These are phyloP conservation scores for Muscina levida DNA, from an alignment of 2,888 invertebrate species.

Conservation along the genomic window DNA sequence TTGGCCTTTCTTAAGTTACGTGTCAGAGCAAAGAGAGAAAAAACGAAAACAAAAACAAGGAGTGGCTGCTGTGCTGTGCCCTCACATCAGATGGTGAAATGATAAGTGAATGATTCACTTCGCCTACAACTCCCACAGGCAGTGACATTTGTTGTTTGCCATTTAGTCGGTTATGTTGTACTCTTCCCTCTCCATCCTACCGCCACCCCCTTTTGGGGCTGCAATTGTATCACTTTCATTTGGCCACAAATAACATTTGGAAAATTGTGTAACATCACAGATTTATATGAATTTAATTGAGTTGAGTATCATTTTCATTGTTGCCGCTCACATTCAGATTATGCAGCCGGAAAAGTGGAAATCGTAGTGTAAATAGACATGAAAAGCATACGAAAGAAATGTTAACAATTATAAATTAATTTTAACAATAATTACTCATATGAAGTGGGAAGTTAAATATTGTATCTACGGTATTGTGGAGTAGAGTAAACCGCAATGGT, in stretches of 20 bases:
- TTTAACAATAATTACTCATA: neutral
- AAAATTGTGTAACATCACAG: neutral
- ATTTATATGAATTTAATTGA: conserved; percentile 20
- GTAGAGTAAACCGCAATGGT: no score
- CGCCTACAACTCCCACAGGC: conserved; percentile 52
- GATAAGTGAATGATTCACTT: neutral
- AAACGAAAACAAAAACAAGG: conserved; percentile 40
- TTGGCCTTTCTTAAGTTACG: conserved; percentile 17
- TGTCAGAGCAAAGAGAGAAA: no score
- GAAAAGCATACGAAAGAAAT: neutral
- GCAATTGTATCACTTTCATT: conserved; percentile 14
- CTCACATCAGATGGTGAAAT: conserved; percentile 38
- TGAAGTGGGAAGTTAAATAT: neutral
- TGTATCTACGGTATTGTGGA: no score
- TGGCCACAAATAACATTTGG: neutral
- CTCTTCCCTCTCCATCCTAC: no score
- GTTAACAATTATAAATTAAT: neutral
- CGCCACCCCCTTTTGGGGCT: no score
- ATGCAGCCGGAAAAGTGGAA: conserved; percentile 2
- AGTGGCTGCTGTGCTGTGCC: conserved; percentile 44
- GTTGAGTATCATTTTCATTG: neutral
- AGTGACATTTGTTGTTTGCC: conserved; percentile 50
- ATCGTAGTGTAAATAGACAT: conserved; percentile 3
- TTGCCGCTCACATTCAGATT: neutral
- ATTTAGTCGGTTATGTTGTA: conserved; percentile 30